Conservation (phyloP, 1,140 invertebrate genomes). For the Zaprionus tsacasi region DNA sequence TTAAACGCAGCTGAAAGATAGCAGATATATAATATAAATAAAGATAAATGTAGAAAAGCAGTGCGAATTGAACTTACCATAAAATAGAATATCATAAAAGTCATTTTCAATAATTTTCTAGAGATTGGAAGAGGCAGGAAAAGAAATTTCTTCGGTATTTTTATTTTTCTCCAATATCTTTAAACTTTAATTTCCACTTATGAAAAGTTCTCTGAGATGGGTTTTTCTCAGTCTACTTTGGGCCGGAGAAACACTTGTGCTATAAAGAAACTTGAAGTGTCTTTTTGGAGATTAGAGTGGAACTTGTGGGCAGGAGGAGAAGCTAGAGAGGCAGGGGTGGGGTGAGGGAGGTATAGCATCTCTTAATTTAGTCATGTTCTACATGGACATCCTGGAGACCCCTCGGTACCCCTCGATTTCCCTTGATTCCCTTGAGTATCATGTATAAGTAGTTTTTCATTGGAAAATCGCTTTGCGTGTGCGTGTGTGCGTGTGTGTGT, state of each 20-base stretch:
- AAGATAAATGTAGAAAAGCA: neutral
- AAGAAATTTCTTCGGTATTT: neutral
- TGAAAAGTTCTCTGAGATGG: neutral
- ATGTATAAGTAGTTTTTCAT: constrained; percentile 75
- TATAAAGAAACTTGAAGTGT: neutral
- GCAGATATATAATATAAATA: neutral
- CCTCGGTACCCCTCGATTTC: too few species aligned
- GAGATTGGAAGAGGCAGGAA: neutral
- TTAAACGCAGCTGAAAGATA: neutral
- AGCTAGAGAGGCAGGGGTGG: neutral
- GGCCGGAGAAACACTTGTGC: neutral
- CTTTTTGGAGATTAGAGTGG: neutral
- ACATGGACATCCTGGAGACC: neutral
- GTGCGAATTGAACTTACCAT: neutral
- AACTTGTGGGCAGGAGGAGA: neutral
- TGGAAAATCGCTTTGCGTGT: constrained; percentile 53
- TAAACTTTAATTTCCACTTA: neutral
- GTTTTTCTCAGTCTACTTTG: neutral
- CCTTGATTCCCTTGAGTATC: constrained; percentile 29
- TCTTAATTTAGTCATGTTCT: constrained; percentile 61
- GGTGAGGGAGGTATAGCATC: neutral
- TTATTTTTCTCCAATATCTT: neutral
- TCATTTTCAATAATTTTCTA: neutral
- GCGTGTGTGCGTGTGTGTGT: constrained; percentile 19
- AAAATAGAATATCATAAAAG: neutral